These are phyloP conservation scores for Euura lappo DNA, from an alignment of 1,140 invertebrate species.

Conservation along the genomic window DNA sequence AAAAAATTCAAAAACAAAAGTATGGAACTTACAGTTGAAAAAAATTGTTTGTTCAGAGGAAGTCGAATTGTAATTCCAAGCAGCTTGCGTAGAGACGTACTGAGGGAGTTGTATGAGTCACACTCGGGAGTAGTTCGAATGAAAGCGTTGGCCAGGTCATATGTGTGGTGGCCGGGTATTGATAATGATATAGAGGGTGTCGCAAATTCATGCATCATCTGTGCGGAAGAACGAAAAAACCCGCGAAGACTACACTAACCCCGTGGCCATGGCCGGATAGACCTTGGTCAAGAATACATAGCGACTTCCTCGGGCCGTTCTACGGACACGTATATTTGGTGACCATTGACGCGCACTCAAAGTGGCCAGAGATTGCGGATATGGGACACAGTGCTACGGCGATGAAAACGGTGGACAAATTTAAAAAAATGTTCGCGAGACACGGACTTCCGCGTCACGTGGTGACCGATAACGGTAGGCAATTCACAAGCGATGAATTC, in stretches of 20 bases:
- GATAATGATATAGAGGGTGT: too few relatives aligned
- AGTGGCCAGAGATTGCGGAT: slow-evolving; percentile 16
- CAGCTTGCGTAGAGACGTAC: too few relatives aligned
- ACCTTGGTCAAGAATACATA: slow-evolving; percentile 18
- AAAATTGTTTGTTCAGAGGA: neutral
- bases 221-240: too few relatives aligned
- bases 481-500: slow-evolving; percentile 32
- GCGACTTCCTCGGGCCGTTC: slow-evolving; percentile 18
- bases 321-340: slow-evolving; percentile 17
- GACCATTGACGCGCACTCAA: slow-evolving; percentile 19
- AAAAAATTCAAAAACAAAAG: slow-evolving; percentile 9
- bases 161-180: neutral
- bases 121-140: too few relatives aligned
- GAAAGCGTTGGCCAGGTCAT: neutral
- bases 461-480: slow-evolving; percentile 33
- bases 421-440: neutral
- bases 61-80: too few relatives aligned
- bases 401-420: neutral
- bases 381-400: too few relatives aligned
- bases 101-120: too few relatives aligned
- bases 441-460: slow-evolving; percentile 29
- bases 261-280: neutral
- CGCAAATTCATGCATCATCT: too few relatives aligned
- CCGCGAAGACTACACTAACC: too few relatives aligned
- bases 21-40: slow-evolving; percentile 17